phyloP scores from a whole-genome alignment of 2,888 invertebrate species.

The Synanthedon formicaeformis region DNA sequence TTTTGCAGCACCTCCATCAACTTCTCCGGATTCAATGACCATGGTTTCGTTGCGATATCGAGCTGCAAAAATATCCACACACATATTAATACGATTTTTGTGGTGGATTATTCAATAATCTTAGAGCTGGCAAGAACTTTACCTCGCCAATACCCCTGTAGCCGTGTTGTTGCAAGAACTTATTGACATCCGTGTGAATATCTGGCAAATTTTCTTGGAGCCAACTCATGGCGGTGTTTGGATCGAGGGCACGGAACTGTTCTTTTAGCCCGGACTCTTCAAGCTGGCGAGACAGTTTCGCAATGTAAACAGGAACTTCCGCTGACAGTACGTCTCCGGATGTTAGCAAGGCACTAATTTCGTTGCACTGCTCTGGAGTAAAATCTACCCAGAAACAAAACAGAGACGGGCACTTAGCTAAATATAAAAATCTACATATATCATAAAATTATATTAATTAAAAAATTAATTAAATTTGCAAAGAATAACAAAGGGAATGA shows the following conservation, averaged over 20 bases:
- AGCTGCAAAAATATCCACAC: slow-evolving; percentile 59
- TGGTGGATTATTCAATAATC: neutral
- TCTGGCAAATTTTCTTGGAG: slow-evolving; percentile 61
- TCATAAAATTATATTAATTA: no score
- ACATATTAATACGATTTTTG: no score
- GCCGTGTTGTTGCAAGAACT: slow-evolving; percentile 77
- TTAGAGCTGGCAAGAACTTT: slow-evolving; percentile 6
- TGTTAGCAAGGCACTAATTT: slow-evolving; percentile 76
- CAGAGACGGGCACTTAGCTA: no score
- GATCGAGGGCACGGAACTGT: slow-evolving; percentile 57
- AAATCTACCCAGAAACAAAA: slow-evolving; percentile 51
- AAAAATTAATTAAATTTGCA: no score
- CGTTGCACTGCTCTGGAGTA: slow-evolving; percentile 74
- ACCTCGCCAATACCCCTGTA: slow-evolving; percentile 78
- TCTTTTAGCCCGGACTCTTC: slow-evolving; percentile 45
- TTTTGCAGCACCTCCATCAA: slow-evolving; percentile 74
- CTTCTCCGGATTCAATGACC: slow-evolving; percentile 73
- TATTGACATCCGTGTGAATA: slow-evolving; percentile 53
- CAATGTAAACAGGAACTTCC: slow-evolving; percentile 74
- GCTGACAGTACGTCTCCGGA: slow-evolving; percentile 81
- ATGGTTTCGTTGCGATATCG: slow-evolving; percentile 74
- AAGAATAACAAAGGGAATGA: no score
- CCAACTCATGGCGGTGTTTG: slow-evolving; percentile 70
- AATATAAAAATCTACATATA: no score
- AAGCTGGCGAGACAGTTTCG: slow-evolving; percentile 52